A percentile compares a stretch with the other conserved stretches of the same genome.
phyloP scores from a whole-genome alignment of 2,113 vertebrate genomes.

The Recurvirostra avosetta region DNA sequence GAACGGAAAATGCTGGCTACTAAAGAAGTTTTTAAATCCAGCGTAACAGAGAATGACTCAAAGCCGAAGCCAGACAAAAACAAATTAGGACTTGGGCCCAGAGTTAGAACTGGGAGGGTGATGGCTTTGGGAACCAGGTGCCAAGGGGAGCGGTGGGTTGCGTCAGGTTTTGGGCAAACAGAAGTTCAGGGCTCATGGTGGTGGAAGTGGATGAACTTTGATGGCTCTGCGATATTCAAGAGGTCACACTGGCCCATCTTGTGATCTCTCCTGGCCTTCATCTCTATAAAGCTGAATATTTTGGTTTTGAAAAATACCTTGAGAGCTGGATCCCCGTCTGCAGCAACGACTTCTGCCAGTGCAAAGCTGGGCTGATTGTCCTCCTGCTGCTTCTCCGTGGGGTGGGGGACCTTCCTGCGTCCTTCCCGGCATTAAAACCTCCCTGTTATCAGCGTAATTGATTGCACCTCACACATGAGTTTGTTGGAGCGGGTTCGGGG shows the following conservation, averaged over 20 bases:
- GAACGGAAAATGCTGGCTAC: background rate
- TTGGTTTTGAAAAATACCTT: background rate
- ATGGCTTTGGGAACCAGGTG: background rate
- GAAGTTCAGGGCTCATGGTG: background rate
- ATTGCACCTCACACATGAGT: background rate
- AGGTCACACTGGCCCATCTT: background rate
- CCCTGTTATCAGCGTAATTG: background rate
- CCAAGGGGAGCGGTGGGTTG: background rate
- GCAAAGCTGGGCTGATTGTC: background rate
- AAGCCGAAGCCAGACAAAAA: background rate
- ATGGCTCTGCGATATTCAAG: background rate
- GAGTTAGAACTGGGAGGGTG: background rate
- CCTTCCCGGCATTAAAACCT: background rate
- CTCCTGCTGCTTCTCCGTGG: fast-evolving
- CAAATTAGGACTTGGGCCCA: background rate
- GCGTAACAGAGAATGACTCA: background rate
- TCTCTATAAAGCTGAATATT: background rate
- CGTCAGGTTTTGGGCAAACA: background rate
- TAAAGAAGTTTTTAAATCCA: background rate
- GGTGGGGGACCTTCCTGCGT: background rate
- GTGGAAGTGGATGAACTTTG: background rate
- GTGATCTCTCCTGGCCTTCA: background rate
- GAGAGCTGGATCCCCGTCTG: fast-evolving
- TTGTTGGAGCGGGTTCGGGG: background rate
- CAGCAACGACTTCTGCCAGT: background rate